Percentiles rank a stretch among this genome's conserved stretches.
Conservation (phyloP, 2,888 invertebrate genomes). For the Allacma fusca region DNA sequence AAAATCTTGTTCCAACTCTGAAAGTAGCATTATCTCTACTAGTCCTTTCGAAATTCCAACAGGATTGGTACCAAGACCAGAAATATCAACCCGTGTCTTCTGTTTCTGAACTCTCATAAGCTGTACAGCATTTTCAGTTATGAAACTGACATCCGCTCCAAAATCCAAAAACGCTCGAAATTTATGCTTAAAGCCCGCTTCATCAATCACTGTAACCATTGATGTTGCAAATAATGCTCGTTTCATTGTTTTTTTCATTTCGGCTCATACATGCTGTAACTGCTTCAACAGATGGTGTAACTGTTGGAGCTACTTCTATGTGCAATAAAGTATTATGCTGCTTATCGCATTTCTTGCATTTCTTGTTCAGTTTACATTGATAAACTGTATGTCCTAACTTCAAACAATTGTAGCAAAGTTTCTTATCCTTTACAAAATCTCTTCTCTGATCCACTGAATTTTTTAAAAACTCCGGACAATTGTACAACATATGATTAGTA, state of each 20-base stretch:
- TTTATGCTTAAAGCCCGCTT: background rate
- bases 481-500: too few relatives aligned
- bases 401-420: conserved; percentile 34
- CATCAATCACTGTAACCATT: conserved; percentile 5
- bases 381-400: background rate
- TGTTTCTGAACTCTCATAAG: background rate
- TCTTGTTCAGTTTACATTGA: background rate
- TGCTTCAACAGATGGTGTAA: too few relatives aligned
- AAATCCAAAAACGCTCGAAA: conserved; percentile 30
- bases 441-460: background rate
- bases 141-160: conserved; percentile 23
- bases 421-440: background rate
- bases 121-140: conserved; percentile 10
- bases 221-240: conserved; percentile 9
- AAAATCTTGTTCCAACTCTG: background rate
- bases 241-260: background rate
- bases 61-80: too few relatives aligned
- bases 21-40: background rate
- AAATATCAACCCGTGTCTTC: background rate
- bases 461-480: too few relatives aligned
- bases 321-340: conserved; percentile 24
- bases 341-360: conserved; percentile 21
- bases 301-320: background rate
- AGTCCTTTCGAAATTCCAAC: background rate
- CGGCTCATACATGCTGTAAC: background rate